phyloP scores from a whole-genome alignment of 2,113 vertebrate species.

The Suncus etruscus region DNA sequence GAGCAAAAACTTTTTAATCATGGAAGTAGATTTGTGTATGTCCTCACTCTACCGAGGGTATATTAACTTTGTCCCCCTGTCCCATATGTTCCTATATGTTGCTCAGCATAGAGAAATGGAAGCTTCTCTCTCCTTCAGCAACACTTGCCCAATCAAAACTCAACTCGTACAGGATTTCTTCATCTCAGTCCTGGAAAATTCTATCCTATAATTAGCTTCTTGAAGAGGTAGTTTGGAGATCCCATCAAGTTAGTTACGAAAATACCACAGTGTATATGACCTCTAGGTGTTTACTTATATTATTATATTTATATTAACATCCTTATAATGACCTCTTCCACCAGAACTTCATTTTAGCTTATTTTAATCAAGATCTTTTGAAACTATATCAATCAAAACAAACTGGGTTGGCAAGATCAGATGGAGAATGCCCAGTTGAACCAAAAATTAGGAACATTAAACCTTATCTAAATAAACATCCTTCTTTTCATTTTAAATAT shows the following conservation, averaged over 20 bases:
- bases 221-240: neutral
- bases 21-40: neutral
- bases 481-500: neutral
- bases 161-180: neutral
- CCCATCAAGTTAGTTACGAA: conserved; percentile 28
- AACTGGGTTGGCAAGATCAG: neutral
- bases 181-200: neutral
- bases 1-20: neutral
- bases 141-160: neutral
- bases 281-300: neutral
- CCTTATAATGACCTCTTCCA: neutral
- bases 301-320: too few relatives aligned
- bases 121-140: conserved; percentile 14
- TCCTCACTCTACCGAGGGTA: neutral
- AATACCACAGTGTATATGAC: neutral
- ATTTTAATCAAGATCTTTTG: neutral
- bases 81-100: neutral
- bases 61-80: neutral
- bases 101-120: neutral
- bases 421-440: neutral
- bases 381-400: neutral
- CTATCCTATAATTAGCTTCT: neutral
- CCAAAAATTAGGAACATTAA: neutral
- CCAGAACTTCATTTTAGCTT: neutral
- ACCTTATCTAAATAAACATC: neutral